Evolutionary conservation across 2,888 invertebrate species (phyloP), one percentile per base, ranked within the genome.

Genomic region (Hofmannophila pseudospretella): DNA sequence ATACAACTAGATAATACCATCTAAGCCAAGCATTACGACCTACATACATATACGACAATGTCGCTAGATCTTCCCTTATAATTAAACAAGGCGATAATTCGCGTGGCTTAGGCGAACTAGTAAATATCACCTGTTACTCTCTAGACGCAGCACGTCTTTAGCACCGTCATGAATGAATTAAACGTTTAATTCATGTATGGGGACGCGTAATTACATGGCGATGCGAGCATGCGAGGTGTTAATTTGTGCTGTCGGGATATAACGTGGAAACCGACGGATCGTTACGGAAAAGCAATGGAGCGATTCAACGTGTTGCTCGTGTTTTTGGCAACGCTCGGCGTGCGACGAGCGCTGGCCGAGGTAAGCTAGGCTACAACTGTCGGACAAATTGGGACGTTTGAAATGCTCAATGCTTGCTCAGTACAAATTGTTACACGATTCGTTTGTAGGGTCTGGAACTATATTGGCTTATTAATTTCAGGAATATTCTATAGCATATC

Each of bases 141-240:
- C 27, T 34, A 38, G 19, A 25, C 26, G 28, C 36, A 40, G n/a
- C 34, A 37, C 29, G 41, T 36, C 39, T 39, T 36, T 8, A 36
- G 36, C 41, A 31, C 31, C 40, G 26, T 39, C 42, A 36, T 37
- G 36, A 39, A 39, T 51, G 49, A 50, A 51, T 61, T 53, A 54
- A 51, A 44, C 54, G 42, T 56, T 63, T 61, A 58, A 60, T 61
- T 48, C 47, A 49, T 47, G 50, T 54, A 59, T 48, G 34, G 39
- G 42, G 40, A 47, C 44, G 41, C 53, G 53, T 62, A 64, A 66
- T 62, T 62, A 65, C 57, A 44, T 39, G 47, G 40, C 36, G 44
- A 35, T 48, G 44, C 49, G 49, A 51, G 45, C 39, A 45, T 38
- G 44, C 30, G 44, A 41, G 36, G 38, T 34, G 38, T 38, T 44